Base-by-base conservation (phyloP, 2,797 vertebrate genomes). In the Meda fulgida region DNA sequence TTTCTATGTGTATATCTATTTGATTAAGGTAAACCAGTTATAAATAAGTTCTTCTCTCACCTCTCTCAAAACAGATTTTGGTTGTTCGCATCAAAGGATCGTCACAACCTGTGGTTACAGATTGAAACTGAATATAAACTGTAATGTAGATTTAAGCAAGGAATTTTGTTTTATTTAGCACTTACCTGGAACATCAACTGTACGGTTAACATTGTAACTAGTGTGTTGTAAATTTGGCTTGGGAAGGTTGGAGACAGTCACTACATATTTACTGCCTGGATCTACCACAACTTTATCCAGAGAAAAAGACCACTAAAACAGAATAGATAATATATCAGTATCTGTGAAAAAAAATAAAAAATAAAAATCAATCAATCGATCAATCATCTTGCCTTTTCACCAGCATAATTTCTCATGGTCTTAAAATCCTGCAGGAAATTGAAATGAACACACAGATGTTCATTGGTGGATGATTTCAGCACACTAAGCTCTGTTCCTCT, bases 181-280 rank as follows among this genome's bases (percentile, higher is more conserved):
- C 93, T 84, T 81, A 96, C 95, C 91, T 31, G 91, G 91, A 48
- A 95, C 91, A 0, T 0, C 2, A 46, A 96, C 0, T 0, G 10
- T 10, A 1, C 0, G 1, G 10, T 78, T 67, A 66, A 95, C 21
- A 18, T 93, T 81, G 14, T 93, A 93, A 78, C 0, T 2, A 73
- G 89, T 94, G 89, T 95, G 75, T 7, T 14, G 0, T 2, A 87
- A 0, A 63, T 94, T 92, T 10, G 93, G 93, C 90, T 92, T 94
- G 38, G 95, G 95, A 67, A 96, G 92, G 90, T 94, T 95, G 72
- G 90, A 90, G 69, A 94, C 90, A 1, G 93, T 93, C 72, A 96
- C 91, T 1, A 0, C 11, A 84, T 96, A 96, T 0, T 0, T 75
- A 36, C 90, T 70, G 10, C 86, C 94, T 0, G 95, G 95, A 0